Base-by-base conservation (phyloP, 2,113 vertebrate species). In the Bothrops jararaca region DNA sequence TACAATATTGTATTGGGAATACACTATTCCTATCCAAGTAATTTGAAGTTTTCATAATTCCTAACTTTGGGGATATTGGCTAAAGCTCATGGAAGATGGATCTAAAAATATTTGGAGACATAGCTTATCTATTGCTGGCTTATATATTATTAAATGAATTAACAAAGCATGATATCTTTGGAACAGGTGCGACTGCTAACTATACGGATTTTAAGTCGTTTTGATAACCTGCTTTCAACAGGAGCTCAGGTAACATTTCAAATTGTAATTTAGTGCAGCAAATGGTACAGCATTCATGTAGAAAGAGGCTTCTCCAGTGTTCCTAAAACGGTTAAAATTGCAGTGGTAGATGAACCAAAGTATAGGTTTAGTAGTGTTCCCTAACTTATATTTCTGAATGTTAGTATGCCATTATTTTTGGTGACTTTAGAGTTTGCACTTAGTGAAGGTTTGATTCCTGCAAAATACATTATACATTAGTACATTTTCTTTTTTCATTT, bases 161-260 rank as follows among this genome's bases (percentile, higher is more conserved):
- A 89, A 92, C 95, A 90, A 95, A 45, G 0, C 13, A 0, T 23
- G 2, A 80, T 95, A 96, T 90, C 85, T 92, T 92, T 86, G 90
- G 20, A 85, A 88, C 95, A 99, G 99, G 98, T 99, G 93, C 98
- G 99, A 4, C 97, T 99, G 1, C 96, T 99, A 95, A 98, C 98
- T 2, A 86, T 99, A 96, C 98, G 98, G 96, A 98, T 99, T 95
- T 97, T 99, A 95, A 98, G 97, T 91, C 98, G 99, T 95, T 99
- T 99, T 96, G 97, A 98, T 92, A 96, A 97, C 29, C 96, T 90
- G 12, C 97, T 98, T 96, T 97, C 98, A 1, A 69, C 95, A 26
- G 92, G 94, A 56, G 15, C 93, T n/a, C 97, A 98, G 99, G 99
- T 99, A 98, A 56, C 94, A 53, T 91, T 96, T 34, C 58, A 93